A percentile compares a stretch with the other conserved stretches of the same genome.
phyloP scores from a whole-genome alignment of 1,140 invertebrate genomes.

The Drosophila takahashii region DNA sequence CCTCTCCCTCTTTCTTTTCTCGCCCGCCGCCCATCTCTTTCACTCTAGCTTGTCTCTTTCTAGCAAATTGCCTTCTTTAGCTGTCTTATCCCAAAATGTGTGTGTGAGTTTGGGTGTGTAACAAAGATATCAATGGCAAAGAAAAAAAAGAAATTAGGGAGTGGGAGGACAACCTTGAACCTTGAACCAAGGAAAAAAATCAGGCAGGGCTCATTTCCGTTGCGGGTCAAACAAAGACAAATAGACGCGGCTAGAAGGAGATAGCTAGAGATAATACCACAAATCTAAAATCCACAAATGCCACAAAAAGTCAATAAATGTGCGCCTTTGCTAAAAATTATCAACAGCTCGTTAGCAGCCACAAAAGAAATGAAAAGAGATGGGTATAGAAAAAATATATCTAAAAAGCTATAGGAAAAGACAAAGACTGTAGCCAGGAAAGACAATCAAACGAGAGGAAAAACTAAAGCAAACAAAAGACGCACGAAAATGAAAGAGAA shows the following conservation, averaged over 20 bases:
- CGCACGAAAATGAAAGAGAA: conserved; percentile 29
- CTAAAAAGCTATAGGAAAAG: conserved; percentile 2
- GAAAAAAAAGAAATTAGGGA: conserved; percentile 21
- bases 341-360: conserved; percentile 71
- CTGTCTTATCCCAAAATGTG: conserved; percentile 31
- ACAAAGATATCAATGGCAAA: conserved; percentile 71
- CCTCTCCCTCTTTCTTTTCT: conserved; percentile 1
- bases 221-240: conserved; percentile 46
- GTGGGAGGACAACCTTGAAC: conserved; percentile 47
- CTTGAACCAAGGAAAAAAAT: conserved; percentile 54
- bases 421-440: conserved; percentile 1
- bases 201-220: conserved; percentile 72
- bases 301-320: conserved; percentile 79
- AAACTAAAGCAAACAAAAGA: conserved; percentile 54
- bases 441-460: conserved; percentile 50
- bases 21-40: conserved; percentile 3
- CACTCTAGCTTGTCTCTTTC: conserved; percentile 3
- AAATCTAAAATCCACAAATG: conserved; percentile 64
- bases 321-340: conserved; percentile 66
- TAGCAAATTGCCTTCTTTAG: conserved; percentile 42
- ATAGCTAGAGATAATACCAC: conserved; percentile 19
- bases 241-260: conserved; percentile 16
- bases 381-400: conserved; percentile 3
- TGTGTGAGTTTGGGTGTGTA: conserved; percentile 32
- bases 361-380: conserved; percentile 17